Base-by-base conservation (phyloP, 2,797 vertebrate genomes). In the Sphenopsis melanotis region DNA sequence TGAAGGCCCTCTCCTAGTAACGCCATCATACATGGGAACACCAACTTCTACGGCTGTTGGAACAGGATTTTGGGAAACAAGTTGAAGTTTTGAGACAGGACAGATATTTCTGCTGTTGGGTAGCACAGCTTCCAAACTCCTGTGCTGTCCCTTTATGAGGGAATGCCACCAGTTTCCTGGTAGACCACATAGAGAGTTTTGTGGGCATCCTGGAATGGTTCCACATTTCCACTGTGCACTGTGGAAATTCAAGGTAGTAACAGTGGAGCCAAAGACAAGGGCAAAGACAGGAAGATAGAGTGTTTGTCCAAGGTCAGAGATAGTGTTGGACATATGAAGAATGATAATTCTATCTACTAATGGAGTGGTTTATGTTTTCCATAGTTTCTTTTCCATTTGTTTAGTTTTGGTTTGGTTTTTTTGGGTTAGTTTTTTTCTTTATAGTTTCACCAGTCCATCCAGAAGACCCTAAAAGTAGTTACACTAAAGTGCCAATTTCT, bases 401-500 rank as follows among this genome's bases (percentile, higher is more conserved):
- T 69, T 65, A 14, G 9, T 8, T 36, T 32, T 39, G 20, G 29
- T 3, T 56, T 30, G 15, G 11, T 3, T 3, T 64, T 57, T 27
- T 44, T 8, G 14, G 30, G 57, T n/a, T 10, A 18, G 42, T 75
- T 65, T 12, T 91, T 57, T 78, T 53, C n/a, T 83, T 50, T 42
- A 39, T 22, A 23, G 80, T 68, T 68, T 72, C 29, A 77, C 11
- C 19, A 59, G 39, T 76, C 22, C 39, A 47, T 32, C 37, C 32
- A 27, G 79, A 86, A 86, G 21, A 27, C 15, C 29, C 21, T 50
- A 55, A 30, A 89, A 94, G 37, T 11, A 86, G 21, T 50, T 53
- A 69, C 41, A 65, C 47, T 59, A 15, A 93, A 87, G 84, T 59
- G 71, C 23, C 34, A 68, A 79, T 83, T 94, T 90, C 32, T 87